Percentiles rank a stretch among this genome's conserved stretches.
phyloP scores from a whole-genome alignment of 2,113 vertebrate species.

The Progne subis region DNA sequence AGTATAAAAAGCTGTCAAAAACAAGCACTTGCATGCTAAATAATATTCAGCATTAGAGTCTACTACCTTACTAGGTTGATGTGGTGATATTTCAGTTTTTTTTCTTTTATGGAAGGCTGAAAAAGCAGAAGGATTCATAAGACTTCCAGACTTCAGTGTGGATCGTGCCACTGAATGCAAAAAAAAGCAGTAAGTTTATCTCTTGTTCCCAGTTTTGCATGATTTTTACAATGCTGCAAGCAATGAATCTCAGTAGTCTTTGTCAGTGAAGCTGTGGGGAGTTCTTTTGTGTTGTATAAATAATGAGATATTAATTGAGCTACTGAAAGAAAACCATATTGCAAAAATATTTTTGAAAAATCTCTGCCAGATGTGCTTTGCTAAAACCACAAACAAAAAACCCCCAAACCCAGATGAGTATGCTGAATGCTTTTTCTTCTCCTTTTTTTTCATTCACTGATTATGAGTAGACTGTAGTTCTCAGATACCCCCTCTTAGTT shows the following conservation, averaged over 20 bases:
- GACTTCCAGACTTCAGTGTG: constrained; percentile 90
- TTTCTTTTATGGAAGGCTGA: constrained; percentile 82
- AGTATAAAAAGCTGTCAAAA: constrained; percentile 6
- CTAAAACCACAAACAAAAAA: not conserved
- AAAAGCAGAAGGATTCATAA: constrained; percentile 95
- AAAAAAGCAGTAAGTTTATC: constrained; percentile 91
- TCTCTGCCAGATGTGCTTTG: not conserved
- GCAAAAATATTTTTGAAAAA: not conserved
- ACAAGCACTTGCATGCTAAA: not conserved
- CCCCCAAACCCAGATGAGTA: not conserved
- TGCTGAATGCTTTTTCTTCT: not conserved
- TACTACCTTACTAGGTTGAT: not conserved
- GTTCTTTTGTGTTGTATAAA: constrained; percentile 12
- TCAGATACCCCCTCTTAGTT: not conserved
- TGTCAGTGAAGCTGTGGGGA: not conserved
- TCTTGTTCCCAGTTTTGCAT: not conserved
- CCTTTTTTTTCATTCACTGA: not conserved
- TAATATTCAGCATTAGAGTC: not conserved
- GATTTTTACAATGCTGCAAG: not conserved
- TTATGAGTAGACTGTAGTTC: not conserved
- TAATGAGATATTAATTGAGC: constrained; percentile 23
- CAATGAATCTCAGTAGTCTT: not conserved
- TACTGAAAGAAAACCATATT: not conserved
- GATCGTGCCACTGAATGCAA: constrained; percentile 94
- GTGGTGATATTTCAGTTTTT: not conserved